These are phyloP conservation scores for Keiferia lycopersicella DNA, from an alignment of 2,888 invertebrate species.

Conservation along the genomic window DNA sequence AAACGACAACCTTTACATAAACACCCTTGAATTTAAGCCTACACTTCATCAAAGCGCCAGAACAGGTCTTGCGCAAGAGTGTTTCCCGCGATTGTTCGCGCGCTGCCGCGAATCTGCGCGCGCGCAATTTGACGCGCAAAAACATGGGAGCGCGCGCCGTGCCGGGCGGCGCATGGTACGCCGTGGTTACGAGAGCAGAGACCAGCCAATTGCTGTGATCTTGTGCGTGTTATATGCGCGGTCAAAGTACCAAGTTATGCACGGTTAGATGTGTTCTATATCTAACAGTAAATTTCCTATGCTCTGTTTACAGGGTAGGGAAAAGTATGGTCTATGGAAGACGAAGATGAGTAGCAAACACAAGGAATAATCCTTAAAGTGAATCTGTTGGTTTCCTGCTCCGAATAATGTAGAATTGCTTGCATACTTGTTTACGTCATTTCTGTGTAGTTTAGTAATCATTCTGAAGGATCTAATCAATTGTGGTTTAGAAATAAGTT, in stretches of 20 bases:
- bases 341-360: no score
- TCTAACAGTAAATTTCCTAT: neutral
- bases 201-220: constrained; percentile 13
- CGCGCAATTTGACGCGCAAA: constrained; percentile 38
- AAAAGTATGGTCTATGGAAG: neutral
- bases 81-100: constrained; percentile 22
- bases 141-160: constrained; percentile 42
- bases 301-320: neutral
- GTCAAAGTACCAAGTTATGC: neutral
- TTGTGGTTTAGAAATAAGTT: no score
- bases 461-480: no score
- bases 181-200: constrained; percentile 40
- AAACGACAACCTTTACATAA: neutral
- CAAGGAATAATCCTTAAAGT: no score
- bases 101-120: constrained; percentile 22
- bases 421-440: no score
- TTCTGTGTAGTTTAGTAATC: no score
- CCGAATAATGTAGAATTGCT: no score
- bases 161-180: constrained; percentile 67
- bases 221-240: neutral
- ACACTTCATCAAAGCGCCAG: constrained; percentile 1
- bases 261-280: no score
- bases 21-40: constrained; percentile 6
- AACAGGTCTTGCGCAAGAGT: constrained; percentile 10
- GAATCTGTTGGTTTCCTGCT: no score